Base-by-base conservation (phyloP, 1,140 invertebrate species). In the Drosophila parabipectinata region DNA sequence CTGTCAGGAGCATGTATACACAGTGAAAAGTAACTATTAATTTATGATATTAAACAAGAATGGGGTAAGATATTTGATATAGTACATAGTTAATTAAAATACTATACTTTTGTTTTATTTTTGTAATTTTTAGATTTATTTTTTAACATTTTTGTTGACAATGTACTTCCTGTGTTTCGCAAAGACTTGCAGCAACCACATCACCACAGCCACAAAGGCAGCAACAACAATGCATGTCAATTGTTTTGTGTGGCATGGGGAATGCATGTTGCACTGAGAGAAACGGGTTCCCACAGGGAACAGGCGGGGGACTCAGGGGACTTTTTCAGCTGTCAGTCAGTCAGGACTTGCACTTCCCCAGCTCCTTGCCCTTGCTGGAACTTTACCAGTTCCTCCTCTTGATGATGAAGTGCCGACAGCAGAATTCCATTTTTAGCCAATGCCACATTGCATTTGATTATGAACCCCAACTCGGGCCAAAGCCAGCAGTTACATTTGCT, bases 341-440 rank as follows among this genome's bases (percentile, higher is more conserved):
- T 67, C 72, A 51, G 55, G 41, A 30, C 24, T 48, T 37, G 57
- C 32, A 10, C 59, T 30, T 4, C 44, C 39, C 14, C 63, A 14
- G 47, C 56, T 51, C 58, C 12, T 26, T 53, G 30, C 57, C 62
- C 55, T 67, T 61, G 44, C 57, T 54, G 51, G 30, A 51, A 4
- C 10, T 21, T 66, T 3, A 12, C 62, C 68, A 67, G 9, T 18
- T 50, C 45, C 44, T 18, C 18, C 18, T 26, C 37, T 15, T 55
- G 79, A 79, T 81, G 79, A 81, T 79, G 83, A 88, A 88, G 83
- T 88, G 83, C 84, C 83, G 79, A 79, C 83, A 88, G 68, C 59
- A 73, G 55, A 88, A 88, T 88, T 88, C 83, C 83, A 79, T 88
- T 88, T 87, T 88, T 88, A 88, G 83, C 78, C 83, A 83, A 57